phyloP scores from a whole-genome alignment of 2,113 vertebrate species.

The Corythaixoides concolor region DNA sequence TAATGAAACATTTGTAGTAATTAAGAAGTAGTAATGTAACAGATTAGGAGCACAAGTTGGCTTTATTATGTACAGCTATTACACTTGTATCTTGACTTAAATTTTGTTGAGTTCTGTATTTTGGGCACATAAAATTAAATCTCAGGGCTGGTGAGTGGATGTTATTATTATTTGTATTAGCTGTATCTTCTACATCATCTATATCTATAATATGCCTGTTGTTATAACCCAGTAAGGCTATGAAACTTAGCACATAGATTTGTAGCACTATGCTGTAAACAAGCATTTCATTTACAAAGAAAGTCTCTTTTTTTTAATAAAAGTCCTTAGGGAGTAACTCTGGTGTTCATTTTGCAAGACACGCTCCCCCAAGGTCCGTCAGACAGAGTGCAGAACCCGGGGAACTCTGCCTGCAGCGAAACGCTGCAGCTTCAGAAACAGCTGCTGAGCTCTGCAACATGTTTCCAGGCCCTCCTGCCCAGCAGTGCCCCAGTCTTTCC shows the following conservation, averaged over 20 bases:
- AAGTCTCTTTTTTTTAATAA: background rate
- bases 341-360: background rate
- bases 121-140: background rate
- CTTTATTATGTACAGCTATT: background rate
- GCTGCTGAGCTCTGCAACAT: background rate
- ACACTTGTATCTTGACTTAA: background rate
- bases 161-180: background rate
- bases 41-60: background rate
- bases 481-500: background rate
- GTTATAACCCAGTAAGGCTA: background rate
- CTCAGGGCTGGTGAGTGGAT: background rate
- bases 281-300: background rate
- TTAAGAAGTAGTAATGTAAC: background rate
- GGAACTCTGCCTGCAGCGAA: background rate
- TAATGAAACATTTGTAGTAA: background rate
- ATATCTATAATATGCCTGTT: background rate
- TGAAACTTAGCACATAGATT: background rate
- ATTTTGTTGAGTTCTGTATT: background rate
- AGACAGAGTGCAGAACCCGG: fast-evolving
- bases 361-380: fast-evolving
- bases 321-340: background rate
- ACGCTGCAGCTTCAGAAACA: background rate
- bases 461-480: background rate
- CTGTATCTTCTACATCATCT: background rate
- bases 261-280: background rate